phyloP scores from a whole-genome alignment of 2,888 invertebrate genomes.

The Ophion ventricosus region DNA sequence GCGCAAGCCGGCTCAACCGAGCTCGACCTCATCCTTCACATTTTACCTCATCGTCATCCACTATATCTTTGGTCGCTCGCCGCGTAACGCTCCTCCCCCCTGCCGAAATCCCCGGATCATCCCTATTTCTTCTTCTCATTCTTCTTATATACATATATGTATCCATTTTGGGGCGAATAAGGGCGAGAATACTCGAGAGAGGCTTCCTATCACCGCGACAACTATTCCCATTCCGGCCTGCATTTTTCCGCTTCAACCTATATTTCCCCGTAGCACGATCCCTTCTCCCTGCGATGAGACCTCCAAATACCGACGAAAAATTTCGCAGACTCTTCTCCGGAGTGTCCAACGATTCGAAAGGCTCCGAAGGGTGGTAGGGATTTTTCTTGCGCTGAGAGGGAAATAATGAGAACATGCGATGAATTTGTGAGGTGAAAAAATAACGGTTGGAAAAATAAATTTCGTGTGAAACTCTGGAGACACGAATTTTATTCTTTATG shows the following conservation, averaged over 20 bases:
- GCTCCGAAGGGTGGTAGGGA: not conserved
- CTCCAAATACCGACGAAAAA: slow-evolving; percentile 28
- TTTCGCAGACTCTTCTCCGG: not conserved
- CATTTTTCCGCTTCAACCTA: slow-evolving; percentile 31
- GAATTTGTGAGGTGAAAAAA: not conserved
- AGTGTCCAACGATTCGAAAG: not conserved
- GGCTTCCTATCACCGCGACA: slow-evolving; percentile 16
- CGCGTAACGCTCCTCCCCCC: slow-evolving; percentile 35
- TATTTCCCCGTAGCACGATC: slow-evolving; percentile 5
- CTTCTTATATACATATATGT: slow-evolving; percentile 1
- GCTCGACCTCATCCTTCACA: slow-evolving; percentile 11
- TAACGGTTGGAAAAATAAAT: not conserved
- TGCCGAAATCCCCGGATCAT: slow-evolving; percentile 64
- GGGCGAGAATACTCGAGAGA: slow-evolving; percentile 27
- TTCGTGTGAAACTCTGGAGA: slow-evolving; percentile 1
- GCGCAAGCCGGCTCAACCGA: slow-evolving; percentile 64
- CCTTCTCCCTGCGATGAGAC: not conserved
- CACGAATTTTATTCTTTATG: not conserved
- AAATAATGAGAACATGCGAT: slow-evolving; percentile 53
- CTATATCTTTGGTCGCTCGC: slow-evolving; percentile 52
- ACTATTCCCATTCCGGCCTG: slow-evolving; percentile 22
- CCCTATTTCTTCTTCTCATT: slow-evolving; percentile 42
- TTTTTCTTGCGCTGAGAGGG: slow-evolving; percentile 35
- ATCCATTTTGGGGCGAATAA: not conserved
- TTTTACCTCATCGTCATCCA: slow-evolving; percentile 54